These are phyloP conservation scores for Syrista parreyssii DNA, from an alignment of 2,888 invertebrate species.

Conservation along the genomic window DNA sequence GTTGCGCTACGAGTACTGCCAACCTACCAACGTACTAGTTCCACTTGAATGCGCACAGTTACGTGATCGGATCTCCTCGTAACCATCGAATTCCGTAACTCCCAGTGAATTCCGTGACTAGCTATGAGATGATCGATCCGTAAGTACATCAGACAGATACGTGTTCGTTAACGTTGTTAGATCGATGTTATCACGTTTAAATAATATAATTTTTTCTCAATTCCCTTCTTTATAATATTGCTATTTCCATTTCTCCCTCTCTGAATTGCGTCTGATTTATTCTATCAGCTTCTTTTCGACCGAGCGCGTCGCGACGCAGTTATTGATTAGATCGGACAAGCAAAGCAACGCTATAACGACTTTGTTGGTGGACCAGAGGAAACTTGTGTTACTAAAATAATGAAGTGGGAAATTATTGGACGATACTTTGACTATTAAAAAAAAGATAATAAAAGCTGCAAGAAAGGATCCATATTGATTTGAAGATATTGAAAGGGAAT, in stretches of 20 bases:
- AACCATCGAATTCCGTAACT: neutral
- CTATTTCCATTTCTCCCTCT: neutral
- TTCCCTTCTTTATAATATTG: neutral
- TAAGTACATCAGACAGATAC: neutral
- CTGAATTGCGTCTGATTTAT: neutral
- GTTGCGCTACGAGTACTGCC: neutral
- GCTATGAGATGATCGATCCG: neutral
- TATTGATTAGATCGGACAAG: neutral
- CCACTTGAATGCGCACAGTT: neutral
- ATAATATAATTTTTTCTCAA: neutral
- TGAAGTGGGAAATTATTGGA: neutral
- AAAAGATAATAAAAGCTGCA: too few species aligned
- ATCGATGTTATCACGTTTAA: neutral
- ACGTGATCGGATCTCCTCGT: neutral
- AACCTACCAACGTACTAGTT: neutral
- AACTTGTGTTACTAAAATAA: neutral
- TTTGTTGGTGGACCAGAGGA: neutral
- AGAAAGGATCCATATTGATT: neutral
- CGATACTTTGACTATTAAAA: neutral
- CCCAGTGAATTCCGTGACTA: neutral
- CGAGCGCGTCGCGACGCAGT: neutral
- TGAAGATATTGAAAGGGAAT: too few species aligned
- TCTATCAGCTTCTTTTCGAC: neutral
- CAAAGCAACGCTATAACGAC: neutral
- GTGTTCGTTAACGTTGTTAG: neutral